Evolutionary conservation across 2,888 invertebrate species (phyloP).

Genomic region (Trichogramma evanescens): DNA sequence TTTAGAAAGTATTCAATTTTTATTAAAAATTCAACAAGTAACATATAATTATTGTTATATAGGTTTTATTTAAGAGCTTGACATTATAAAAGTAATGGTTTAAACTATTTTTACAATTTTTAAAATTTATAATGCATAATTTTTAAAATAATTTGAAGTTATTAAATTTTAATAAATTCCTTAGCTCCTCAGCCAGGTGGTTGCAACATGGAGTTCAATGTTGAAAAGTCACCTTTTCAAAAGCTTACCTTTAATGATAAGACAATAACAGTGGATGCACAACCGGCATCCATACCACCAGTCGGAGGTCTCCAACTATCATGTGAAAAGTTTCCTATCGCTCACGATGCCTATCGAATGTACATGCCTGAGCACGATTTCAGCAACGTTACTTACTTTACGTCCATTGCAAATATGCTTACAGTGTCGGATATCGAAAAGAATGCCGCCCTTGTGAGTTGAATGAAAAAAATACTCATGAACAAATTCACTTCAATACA

Average conservation of each 20-base stretch:
- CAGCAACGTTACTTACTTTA: constrained; percentile 54
- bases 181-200: constrained; percentile 74
- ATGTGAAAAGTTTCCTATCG: constrained; percentile 44
- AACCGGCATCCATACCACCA: constrained; percentile 48
- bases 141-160: not conserved
- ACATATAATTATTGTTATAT: no score
- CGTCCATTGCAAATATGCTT: constrained; percentile 56
- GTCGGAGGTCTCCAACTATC: constrained; percentile 23
- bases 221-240: constrained; percentile 58
- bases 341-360: constrained; percentile 56
- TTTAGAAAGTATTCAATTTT: no score
- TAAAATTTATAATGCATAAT: no score
- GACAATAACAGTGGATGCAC: constrained; percentile 52
- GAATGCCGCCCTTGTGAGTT: constrained; percentile 52
- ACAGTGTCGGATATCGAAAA: constrained; percentile 51
- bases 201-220: constrained; percentile 64
- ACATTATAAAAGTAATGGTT: no score
- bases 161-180: not conserved
- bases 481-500: no score
- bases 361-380: constrained; percentile 57
- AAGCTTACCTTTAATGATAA: constrained; percentile 43
- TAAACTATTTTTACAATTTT: no score
- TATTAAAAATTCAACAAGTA: no score
- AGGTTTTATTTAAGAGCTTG: no score
- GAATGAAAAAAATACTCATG: not conserved